Evolutionary conservation across 2,888 invertebrate species (phyloP).

Genomic region (Eupithecia abbreviata): DNA sequence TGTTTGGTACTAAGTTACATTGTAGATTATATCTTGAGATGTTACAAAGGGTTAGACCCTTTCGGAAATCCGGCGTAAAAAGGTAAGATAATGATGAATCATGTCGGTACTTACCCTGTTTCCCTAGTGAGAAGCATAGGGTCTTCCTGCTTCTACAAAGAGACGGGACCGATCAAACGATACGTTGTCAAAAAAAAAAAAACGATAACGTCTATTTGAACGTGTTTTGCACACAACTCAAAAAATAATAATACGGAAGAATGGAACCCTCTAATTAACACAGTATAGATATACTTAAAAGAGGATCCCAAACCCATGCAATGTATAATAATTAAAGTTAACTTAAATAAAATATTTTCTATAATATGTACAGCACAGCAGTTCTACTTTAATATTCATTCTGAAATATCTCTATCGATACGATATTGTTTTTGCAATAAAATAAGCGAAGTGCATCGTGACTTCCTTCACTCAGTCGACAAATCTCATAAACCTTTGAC

Average conservation of each 20-base stretch:
- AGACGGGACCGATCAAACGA: background rate
- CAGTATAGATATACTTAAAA: no score
- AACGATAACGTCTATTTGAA: background rate
- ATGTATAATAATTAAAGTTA: no score
- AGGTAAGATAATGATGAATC: background rate
- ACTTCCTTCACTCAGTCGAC: constrained; percentile 41
- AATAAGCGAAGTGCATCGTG: constrained; percentile 30
- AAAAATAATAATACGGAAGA: no score
- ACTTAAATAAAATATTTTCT: no score
- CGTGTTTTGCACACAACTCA: background rate
- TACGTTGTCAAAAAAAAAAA: background rate
- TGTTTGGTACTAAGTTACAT: constrained; percentile 35
- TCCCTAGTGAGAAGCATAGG: background rate
- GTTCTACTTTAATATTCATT: background rate
- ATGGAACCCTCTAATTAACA: no score
- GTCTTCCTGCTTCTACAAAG: background rate
- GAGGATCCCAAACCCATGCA: no score
- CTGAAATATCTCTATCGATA: constrained; percentile 2
- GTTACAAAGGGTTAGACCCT: background rate
- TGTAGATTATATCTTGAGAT: constrained; percentile 5
- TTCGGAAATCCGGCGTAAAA: background rate
- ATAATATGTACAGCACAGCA: background rate
- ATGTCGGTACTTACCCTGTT: background rate
- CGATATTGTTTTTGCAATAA: constrained; percentile 15
- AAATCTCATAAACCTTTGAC: constrained; percentile 33